A percentile compares a stretch with the other conserved stretches of the same genome.
Conservation (phyloP, 2,113 vertebrate species). For the Sigmodon hispidus region DNA sequence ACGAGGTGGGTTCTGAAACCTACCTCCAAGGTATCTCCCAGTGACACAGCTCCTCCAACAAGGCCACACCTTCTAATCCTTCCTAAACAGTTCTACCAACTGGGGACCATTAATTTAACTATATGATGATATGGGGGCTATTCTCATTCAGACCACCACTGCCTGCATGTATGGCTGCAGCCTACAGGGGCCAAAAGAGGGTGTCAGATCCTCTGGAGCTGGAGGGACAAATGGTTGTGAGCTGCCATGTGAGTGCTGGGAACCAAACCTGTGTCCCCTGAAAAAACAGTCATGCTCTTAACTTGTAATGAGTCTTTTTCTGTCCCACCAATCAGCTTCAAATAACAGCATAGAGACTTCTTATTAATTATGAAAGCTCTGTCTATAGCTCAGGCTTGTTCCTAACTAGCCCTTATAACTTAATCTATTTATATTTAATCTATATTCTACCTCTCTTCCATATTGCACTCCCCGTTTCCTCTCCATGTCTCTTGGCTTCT, state of each 20-base stretch:
- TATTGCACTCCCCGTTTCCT: background rate
- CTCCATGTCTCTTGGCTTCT: background rate
- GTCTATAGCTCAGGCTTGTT: background rate
- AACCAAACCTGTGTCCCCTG: background rate
- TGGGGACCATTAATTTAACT: background rate
- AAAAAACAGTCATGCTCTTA: background rate
- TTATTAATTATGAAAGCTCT: background rate
- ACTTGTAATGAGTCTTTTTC: background rate
- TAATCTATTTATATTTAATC: background rate
- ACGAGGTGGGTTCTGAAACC: background rate
- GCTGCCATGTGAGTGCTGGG: background rate
- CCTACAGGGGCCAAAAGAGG: background rate
- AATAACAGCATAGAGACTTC: background rate
- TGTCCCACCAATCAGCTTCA: background rate
- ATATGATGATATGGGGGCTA: background rate
- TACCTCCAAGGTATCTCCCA: background rate
- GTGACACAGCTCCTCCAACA: background rate
- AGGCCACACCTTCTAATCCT: background rate
- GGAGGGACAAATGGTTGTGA: background rate
- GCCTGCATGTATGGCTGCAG: background rate
- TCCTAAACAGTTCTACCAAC: background rate
- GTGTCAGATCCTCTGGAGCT: background rate
- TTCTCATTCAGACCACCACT: background rate
- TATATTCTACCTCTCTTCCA: background rate
- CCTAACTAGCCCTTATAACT: background rate